Conservation (phyloP, 2,888 invertebrate species). For the Oxystoma pomonae region DNA sequence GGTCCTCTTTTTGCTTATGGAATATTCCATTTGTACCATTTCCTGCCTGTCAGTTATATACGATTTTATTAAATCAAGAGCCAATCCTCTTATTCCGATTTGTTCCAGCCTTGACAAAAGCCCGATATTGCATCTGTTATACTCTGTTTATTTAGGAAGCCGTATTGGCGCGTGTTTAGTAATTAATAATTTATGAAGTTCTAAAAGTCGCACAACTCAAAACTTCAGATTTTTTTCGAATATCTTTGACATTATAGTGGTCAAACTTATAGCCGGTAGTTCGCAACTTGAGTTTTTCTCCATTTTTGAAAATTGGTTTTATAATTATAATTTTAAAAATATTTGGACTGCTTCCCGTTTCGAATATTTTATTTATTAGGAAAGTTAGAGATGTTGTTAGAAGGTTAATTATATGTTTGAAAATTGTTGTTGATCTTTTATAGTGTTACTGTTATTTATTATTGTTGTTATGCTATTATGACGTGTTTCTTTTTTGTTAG, state of each 20-base stretch:
- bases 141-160: not conserved
- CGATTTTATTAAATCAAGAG: conserved; percentile 4
- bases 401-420: too few species aligned
- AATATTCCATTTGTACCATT: conserved; percentile 2
- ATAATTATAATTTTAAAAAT: too few species aligned
- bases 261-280: not conserved
- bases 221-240: too few species aligned
- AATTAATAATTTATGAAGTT: not conserved
- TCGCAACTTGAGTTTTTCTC: not conserved
- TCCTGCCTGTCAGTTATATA: conserved; percentile 9
- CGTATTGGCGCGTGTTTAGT: not conserved
- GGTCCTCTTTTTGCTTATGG: conserved; percentile 2
- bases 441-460: too few species aligned
- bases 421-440: too few species aligned
- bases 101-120: conserved; percentile 5
- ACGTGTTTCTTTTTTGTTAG: too few species aligned
- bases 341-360: too few species aligned
- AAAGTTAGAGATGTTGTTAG: too few species aligned
- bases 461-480: too few species aligned
- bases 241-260: not conserved
- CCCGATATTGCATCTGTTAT: not conserved
- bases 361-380: too few species aligned
- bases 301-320: too few species aligned
- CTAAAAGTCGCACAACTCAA: not conserved
- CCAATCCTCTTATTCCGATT: conserved; percentile 9